A percentile compares a stretch with the other conserved stretches of the same genome.
phyloP scores from a whole-genome alignment of 2,888 invertebrate species.

The Argyresthia albistria region DNA sequence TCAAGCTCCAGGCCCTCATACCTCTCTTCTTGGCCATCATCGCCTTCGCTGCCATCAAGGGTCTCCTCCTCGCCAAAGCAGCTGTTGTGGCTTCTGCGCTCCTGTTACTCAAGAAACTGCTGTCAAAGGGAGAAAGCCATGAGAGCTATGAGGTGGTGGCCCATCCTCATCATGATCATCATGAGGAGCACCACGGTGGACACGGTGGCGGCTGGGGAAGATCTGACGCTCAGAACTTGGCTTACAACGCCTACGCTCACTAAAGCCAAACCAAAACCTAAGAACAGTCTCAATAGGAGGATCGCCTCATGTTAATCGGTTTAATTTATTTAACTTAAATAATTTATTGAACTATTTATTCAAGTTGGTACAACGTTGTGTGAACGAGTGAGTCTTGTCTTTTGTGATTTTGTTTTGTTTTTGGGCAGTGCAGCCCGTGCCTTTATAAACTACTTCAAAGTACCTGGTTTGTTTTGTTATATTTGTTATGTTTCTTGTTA shows the following conservation, averaged over 20 bases:
- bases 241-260: conserved; percentile 78
- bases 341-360: conserved; percentile 56
- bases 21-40: conserved; percentile 82
- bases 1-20: conserved; percentile 84
- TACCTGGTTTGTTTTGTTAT: conserved; percentile 35
- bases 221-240: conserved; percentile 78
- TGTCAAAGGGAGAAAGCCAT: conserved; percentile 76
- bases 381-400: conserved; percentile 54
- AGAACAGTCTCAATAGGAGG: background rate
- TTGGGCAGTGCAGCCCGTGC: background rate
- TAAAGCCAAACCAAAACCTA: conserved; percentile 27
- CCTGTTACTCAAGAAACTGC: conserved; percentile 77
- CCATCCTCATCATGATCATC: conserved; percentile 76
- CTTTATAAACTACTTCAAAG: conserved; percentile 25
- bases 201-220: conserved; percentile 78
- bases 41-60: conserved; percentile 87
- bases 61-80: conserved; percentile 86
- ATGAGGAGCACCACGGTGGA: conserved; percentile 65
- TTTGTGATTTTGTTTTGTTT: conserved; percentile 9
- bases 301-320: conserved; percentile 27
- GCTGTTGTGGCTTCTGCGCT: conserved; percentile 84
- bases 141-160: conserved; percentile 85
- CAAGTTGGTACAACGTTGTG: conserved; percentile 11
- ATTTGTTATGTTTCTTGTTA: conserved; percentile 26
- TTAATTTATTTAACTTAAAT: conserved; percentile 53